These are phyloP conservation scores for Corapipo altera DNA, from an alignment of 2,113 vertebrate species.

Conservation along the genomic window DNA sequence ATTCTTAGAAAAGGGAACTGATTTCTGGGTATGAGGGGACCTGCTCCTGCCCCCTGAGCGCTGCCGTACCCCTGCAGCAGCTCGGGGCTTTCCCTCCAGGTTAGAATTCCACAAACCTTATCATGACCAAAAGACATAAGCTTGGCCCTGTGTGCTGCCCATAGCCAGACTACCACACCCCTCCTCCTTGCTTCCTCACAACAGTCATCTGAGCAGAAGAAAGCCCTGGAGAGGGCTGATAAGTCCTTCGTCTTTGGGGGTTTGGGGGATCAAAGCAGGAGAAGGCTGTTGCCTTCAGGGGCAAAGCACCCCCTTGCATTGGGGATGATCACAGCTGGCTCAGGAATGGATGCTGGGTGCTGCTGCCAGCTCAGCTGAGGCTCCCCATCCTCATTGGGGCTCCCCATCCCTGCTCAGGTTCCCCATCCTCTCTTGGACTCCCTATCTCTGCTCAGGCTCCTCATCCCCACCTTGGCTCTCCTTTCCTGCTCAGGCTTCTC, in stretches of 20 bases:
- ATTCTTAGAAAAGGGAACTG: slow-evolving; percentile 10
- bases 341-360: background rate
- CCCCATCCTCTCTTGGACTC: accelerated
- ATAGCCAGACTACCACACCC: accelerated
- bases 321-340: accelerated
- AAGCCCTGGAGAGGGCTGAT: background rate
- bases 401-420: accelerated
- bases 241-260: background rate
- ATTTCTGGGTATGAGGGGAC: background rate
- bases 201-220: accelerated
- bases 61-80: accelerated
- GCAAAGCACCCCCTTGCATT: accelerated
- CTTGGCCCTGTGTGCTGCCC: accelerated
- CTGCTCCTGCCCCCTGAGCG: background rate
- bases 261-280: background rate
- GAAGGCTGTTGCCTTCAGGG: background rate
- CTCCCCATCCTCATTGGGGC: too few relatives aligned
- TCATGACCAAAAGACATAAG: background rate
- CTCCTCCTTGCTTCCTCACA: background rate
- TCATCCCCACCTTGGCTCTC: too few relatives aligned
- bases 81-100: background rate
- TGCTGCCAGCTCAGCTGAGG: accelerated
- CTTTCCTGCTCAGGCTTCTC: accelerated
- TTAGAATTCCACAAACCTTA: background rate
- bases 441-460: too few relatives aligned